Percentiles rank a stretch among this genome's conserved stretches.
These are phyloP conservation scores for Prionailurus bengalensis DNA, from an alignment of 2,113 vertebrate genomes.

Conservation along the genomic window DNA sequence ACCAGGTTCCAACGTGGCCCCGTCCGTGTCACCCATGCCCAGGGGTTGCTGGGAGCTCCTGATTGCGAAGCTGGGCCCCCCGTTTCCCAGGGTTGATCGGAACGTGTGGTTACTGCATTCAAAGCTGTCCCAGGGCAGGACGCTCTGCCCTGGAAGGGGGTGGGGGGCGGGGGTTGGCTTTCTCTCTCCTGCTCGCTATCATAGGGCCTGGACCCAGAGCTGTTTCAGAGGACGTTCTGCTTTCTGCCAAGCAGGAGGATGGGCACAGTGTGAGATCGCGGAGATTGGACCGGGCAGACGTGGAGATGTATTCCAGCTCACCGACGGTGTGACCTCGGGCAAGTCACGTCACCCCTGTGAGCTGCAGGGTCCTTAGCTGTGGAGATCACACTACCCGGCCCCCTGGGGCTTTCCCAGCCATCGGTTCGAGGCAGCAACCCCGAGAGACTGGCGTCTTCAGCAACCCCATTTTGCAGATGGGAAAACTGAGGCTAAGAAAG, in stretches of 20 bases:
- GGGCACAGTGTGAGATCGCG: fast-evolving
- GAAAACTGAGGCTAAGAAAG: neutral
- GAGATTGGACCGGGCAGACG: neutral
- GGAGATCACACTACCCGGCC: neutral
- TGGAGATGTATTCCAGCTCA: neutral
- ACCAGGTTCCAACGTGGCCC: neutral
- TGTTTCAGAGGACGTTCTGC: neutral
- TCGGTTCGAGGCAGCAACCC: neutral
- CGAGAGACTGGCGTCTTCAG: neutral
- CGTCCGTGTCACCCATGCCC: neutral
- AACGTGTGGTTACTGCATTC: neutral
- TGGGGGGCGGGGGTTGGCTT: fast-evolving
- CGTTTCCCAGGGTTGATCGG: neutral
- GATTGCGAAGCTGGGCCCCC: no score
- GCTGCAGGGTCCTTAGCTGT: neutral
- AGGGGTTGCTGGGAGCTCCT: neutral
- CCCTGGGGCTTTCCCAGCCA: no score
- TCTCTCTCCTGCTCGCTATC: neutral
- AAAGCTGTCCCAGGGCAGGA: neutral
- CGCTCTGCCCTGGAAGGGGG: neutral
- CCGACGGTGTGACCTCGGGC: fast-evolving
- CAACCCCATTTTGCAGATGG: neutral
- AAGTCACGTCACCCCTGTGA: neutral
- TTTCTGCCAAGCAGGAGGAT: neutral
- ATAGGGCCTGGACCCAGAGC: neutral